Conservation (phyloP, 2,797 vertebrate genomes). For the Ptychadena robeensis region DNA sequence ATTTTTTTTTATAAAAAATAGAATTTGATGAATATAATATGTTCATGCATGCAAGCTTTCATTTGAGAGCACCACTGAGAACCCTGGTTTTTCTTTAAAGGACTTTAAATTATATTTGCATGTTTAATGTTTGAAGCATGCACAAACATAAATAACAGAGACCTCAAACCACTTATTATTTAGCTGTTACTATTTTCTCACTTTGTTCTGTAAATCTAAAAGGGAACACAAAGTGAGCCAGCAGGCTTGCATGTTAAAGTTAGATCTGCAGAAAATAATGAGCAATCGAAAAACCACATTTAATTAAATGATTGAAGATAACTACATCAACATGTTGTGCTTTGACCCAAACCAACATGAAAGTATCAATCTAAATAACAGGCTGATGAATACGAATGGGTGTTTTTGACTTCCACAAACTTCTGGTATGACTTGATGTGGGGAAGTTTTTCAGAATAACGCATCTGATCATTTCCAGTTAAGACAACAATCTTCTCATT, state of each 20-base stretch:
- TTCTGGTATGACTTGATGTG: conserved; percentile 30
- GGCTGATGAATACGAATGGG: conserved; percentile 21
- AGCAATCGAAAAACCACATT: conserved; percentile 41
- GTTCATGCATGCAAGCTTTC: background rate
- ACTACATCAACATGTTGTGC: conserved; percentile 44
- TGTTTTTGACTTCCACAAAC: conserved; percentile 15
- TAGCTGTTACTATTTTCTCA: conserved; percentile 31
- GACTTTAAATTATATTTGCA: conserved; percentile 19
- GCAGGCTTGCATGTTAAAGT: conserved; percentile 39
- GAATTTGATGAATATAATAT: background rate
- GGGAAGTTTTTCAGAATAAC: conserved; percentile 15
- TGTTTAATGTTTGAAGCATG: conserved; percentile 21
- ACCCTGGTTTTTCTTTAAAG: background rate
- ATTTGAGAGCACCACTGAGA: background rate
- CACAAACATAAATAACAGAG: conserved; percentile 27
- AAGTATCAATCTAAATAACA: conserved; percentile 33
- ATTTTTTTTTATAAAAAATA: too few species aligned
- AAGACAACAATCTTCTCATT: conserved; percentile 44
- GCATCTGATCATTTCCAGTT: conserved; percentile 34
- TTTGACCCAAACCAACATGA: conserved; percentile 54
- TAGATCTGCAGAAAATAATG: conserved; percentile 51
- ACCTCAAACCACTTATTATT: conserved; percentile 24
- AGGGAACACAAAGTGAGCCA: conserved; percentile 30
- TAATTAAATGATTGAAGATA: conserved; percentile 56
- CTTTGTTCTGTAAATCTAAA: conserved; percentile 46